Conservation (phyloP, 2,888 invertebrate species). For the Nymphalis urticae region DNA sequence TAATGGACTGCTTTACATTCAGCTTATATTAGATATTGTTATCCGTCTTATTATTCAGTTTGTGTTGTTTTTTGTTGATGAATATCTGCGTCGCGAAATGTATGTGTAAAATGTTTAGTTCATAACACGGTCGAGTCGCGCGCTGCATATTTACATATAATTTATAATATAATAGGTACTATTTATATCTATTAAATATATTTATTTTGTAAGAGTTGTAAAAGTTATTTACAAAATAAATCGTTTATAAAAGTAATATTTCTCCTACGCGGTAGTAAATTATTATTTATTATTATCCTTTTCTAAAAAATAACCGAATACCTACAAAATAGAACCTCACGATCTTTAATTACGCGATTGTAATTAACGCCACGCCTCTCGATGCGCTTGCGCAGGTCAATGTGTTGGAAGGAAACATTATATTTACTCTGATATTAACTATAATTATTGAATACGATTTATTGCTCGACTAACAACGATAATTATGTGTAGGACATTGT, state of each 20-base stretch:
- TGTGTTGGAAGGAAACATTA: constrained; percentile 1
- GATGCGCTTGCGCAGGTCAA: constrained; percentile 13
- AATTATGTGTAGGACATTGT: not conserved
- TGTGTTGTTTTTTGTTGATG: too few relatives aligned
- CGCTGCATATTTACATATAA: too few relatives aligned
- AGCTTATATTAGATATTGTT: too few relatives aligned
- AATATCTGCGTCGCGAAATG: too few relatives aligned
- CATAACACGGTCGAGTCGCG: too few relatives aligned
- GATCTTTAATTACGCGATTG: constrained; percentile 20
- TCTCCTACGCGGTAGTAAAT: not conserved
- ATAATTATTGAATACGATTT: not conserved
- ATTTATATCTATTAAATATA: too few relatives aligned
- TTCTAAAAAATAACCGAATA: not conserved
- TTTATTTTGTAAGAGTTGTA: too few relatives aligned
- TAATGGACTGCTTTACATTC: too few relatives aligned
- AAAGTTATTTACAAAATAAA: too few relatives aligned
- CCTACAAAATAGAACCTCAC: not conserved
- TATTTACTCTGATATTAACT: constrained; percentile 4
- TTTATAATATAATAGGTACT: too few relatives aligned
- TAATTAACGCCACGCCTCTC: constrained; percentile 19
- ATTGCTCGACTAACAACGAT: not conserved
- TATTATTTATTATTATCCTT: constrained; percentile 4
- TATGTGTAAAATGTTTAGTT: too few relatives aligned
- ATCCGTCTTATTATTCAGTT: too few relatives aligned
- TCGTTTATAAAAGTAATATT: not conserved